Conservation (phyloP, 2,113 vertebrate genomes). For the Pardalotus punctatus region DNA sequence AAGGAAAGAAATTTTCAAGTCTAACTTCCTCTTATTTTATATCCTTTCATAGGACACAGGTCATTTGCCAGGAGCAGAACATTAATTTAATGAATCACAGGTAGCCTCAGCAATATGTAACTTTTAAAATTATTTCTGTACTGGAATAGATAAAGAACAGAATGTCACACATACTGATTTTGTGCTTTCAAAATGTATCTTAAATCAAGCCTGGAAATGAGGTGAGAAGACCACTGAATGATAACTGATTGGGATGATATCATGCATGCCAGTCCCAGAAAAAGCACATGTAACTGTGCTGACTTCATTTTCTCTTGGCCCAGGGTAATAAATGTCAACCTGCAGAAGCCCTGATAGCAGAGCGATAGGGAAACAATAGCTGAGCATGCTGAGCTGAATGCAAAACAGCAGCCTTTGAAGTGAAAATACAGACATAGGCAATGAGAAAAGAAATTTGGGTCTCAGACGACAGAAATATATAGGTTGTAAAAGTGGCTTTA, state of each 20-base stretch:
- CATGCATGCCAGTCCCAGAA: background rate
- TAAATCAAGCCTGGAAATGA: constrained; percentile 20
- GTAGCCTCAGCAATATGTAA: constrained; percentile 3
- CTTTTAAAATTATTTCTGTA: constrained; percentile 13
- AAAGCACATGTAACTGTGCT: constrained; percentile 15
- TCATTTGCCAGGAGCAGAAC: background rate
- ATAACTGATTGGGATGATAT: constrained; percentile 25
- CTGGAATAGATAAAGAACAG: background rate
- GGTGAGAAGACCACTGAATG: background rate
- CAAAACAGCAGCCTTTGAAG: background rate
- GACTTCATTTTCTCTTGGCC: constrained; percentile 49
- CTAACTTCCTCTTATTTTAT: background rate
- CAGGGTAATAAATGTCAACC: background rate
- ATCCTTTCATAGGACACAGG: background rate
- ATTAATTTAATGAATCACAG: constrained; percentile 8
- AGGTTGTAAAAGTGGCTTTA: background rate
- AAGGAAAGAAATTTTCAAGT: background rate
- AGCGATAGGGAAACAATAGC: background rate
- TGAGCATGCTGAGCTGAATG: background rate
- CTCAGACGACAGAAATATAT: background rate
- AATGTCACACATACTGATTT: background rate
- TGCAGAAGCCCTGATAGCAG: constrained; percentile 27
- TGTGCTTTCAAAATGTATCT: constrained; percentile 9
- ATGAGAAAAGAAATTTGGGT: background rate
- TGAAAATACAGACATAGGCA: background rate